Conservation (phyloP, 2,888 invertebrate species). For the Dryobota labecula region DNA sequence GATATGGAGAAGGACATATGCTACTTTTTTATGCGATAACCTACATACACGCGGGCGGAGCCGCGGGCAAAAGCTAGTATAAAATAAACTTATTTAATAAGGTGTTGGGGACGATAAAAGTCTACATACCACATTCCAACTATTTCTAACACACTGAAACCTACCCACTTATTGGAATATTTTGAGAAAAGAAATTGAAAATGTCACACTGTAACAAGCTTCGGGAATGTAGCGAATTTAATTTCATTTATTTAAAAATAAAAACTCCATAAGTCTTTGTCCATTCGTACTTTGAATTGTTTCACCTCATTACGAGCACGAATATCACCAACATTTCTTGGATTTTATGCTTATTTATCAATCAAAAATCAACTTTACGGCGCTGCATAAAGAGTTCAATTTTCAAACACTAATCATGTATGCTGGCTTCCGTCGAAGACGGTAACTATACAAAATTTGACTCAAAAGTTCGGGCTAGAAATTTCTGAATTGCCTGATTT, state of each 20-base stretch:
- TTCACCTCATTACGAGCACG: constrained; percentile 87
- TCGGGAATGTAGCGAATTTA: constrained; percentile 60
- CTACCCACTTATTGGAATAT: constrained; percentile 34
- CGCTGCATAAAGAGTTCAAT: constrained; percentile 53
- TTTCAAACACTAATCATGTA: constrained; percentile 41
- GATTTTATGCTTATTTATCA: constrained; percentile 26
- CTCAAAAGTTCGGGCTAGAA: constrained; percentile 82
- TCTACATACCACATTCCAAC: background rate
- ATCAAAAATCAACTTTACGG: constrained; percentile 59
- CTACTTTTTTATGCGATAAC: too few species aligned
- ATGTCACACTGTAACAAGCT: constrained; percentile 46
- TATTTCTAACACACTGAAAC: constrained; percentile 30
- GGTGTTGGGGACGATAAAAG: background rate
- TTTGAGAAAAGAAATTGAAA: constrained; percentile 40
- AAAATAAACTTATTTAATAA: background rate
- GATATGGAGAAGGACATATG: too few species aligned
- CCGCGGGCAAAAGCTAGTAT: too few species aligned
- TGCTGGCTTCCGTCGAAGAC: constrained; percentile 68
- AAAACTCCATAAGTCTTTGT: constrained; percentile 65
- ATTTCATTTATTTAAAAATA: constrained; percentile 66
- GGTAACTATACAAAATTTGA: constrained; percentile 83
- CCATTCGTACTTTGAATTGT: constrained; percentile 84
- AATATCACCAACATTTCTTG: constrained; percentile 76
- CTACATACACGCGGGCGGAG: too few species aligned
- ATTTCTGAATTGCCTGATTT: constrained; percentile 84